These are phyloP conservation scores for zebrafish (Danio rerio) DNA, from an alignment of 2,113 vertebrate genomes.

Conservation along the genomic window GRCz12tu NC_133193.1:42983501-42984000, in stretches of 20 bases:
- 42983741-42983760: not conserved
- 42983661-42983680: not conserved
- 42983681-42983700: not conserved
- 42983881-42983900: too few species aligned
- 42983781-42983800: not conserved
- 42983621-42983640: slow-evolving; percentile 27
- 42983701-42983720: not conserved
- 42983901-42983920: too few species aligned
- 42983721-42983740: not conserved
- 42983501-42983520: slow-evolving; percentile 41
- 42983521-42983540: slow-evolving; percentile 48
- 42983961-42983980: too few species aligned
- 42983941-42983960: too few species aligned
- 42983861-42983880: too few species aligned
- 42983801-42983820: too few species aligned
- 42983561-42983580: slow-evolving; percentile 29
- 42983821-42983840: too few species aligned
- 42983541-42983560: slow-evolving; percentile 19
- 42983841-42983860: too few species aligned
- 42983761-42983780: not conserved
- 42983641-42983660: slow-evolving; percentile 23
- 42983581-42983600: slow-evolving; percentile 16
- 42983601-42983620: slow-evolving; percentile 21
- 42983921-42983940: too few species aligned
- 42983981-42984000: too few species aligned